A percentile compares a stretch with the other conserved stretches of the same genome.
phyloP scores from a whole-genome alignment of 53 echinoderm and acorn worm genomes.

The Glandiceps talaboti region DNA sequence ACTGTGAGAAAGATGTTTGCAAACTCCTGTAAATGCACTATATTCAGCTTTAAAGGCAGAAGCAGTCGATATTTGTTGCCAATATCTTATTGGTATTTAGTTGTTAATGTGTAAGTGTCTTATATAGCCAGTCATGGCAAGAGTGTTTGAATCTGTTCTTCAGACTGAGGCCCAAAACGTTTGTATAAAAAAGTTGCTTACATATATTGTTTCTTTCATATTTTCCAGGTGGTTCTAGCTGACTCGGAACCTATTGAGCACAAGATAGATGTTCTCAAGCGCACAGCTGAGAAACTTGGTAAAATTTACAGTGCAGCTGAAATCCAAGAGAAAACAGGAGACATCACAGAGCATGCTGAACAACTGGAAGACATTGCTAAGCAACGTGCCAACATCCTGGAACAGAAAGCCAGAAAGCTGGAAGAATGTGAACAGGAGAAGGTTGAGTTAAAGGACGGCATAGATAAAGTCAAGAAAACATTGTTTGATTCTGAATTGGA shows the following conservation, averaged over 20 bases:
- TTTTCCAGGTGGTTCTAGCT: constrained; percentile 41
- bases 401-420: constrained; percentile 39
- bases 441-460: constrained; percentile 26
- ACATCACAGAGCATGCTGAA: constrained; percentile 16
- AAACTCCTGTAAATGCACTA: too few relatives aligned
- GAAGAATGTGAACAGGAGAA: constrained; percentile 49
- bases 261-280: constrained; percentile 28
- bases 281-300: constrained; percentile 35
- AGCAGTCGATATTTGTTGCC: too few relatives aligned
- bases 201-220: too few relatives aligned
- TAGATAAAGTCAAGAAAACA: constrained; percentile 47
- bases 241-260: constrained; percentile 33
- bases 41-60: too few relatives aligned
- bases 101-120: too few relatives aligned
- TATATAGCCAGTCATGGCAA: too few relatives aligned
- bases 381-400: constrained; percentile 31
- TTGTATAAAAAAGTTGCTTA: too few relatives aligned
- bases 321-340: constrained; percentile 25
- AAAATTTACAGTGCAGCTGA: constrained; percentile 41
- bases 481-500: constrained; percentile 76
- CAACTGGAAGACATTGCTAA: constrained; percentile 21
- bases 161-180: too few relatives aligned
- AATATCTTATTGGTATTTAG: too few relatives aligned
- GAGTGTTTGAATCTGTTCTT: too few relatives aligned
- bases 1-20: too few relatives aligned